Conservation (phyloP, 2,113 vertebrate species). For the Hippocampus mohnikei region DNA sequence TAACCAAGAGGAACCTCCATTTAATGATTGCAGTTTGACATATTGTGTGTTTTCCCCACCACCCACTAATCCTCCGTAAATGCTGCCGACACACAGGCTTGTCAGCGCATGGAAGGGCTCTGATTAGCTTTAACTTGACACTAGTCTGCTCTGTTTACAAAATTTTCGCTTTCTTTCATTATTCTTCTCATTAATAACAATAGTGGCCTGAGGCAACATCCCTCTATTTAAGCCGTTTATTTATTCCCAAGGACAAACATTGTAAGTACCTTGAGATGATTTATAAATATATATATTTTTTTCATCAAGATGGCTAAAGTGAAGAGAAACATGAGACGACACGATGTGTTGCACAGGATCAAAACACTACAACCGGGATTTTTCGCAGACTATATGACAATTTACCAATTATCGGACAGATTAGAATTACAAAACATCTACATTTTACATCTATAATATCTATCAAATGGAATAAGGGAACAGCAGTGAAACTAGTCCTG, state of each 20-base stretch:
- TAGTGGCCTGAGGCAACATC: constrained; percentile 30
- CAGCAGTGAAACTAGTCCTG: too few species aligned
- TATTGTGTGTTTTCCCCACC: constrained; percentile 43
- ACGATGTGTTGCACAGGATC: neutral
- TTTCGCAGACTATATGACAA: too few species aligned
- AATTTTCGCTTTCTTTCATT: constrained; percentile 30
- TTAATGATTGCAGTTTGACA: constrained; percentile 57
- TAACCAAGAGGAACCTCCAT: constrained; percentile 55
- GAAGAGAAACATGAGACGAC: constrained; percentile 14
- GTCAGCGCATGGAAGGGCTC: constrained; percentile 49
- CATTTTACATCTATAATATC: too few species aligned
- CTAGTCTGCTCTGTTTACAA: constrained; percentile 37
- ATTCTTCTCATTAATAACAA: constrained; percentile 46
- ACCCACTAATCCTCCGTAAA: constrained; percentile 59
- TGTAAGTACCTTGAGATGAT: constrained; percentile 18
- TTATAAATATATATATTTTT: constrained; percentile 5
- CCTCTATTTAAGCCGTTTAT: constrained; percentile 40
- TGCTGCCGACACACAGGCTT: constrained; percentile 40
- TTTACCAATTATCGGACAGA: too few species aligned
- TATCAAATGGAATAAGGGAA: too few species aligned
- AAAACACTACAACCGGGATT: too few species aligned
- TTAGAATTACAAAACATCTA: too few species aligned
- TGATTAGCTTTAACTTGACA: constrained; percentile 63
- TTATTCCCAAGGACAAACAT: constrained; percentile 17
- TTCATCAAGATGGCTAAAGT: constrained; percentile 11